Evolutionary conservation across 1,140 invertebrate species (phyloP), one percentile per base, ranked within the genome.

Genomic region (Diorhabda sublineata): DNA sequence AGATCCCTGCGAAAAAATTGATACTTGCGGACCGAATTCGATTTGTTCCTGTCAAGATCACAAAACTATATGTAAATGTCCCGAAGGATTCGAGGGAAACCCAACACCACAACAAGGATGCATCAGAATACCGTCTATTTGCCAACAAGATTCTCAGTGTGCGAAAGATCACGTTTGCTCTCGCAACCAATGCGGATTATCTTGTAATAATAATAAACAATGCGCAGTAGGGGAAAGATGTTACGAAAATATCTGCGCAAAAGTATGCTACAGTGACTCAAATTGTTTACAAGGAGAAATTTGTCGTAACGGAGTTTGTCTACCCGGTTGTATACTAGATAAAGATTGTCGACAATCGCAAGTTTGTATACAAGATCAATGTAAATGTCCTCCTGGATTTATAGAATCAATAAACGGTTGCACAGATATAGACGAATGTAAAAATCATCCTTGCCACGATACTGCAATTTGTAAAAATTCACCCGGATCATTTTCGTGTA

Each of bases 31-130:
- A 8, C 88, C 91, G 2, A 96, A 96, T 81, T 91, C 93, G 4
- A 83, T 91, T 43, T 96, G 93, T 78, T 87, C 84, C 59, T 90
- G 90, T 74, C 77, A 85, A 11, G 86, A 92, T 75, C 92, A 93
- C 75, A 84, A 83, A 11, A 89, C 88, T 2, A 82, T 85, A 42
- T 96, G 94, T 78, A 85, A 86, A 61, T 96, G 94, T 78, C 92
- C 93, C 1, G 78, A 86, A 45, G 92, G 92, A 45, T 96, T 96
- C 78, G 88, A 92, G 78, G 92, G 91, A 4, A 92, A 91, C 74
- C 93, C 93, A n/a, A 91, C 89, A n/a, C 88, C 94, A 3, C 86
- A 94, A 77, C 90, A 96, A 82, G 93, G 93, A 3, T 97, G 94
- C 77, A 88, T 94, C 7, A 82, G 94, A 74, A 87, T 92, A 66